Conservation (phyloP, 2,888 invertebrate genomes). For the Willowsia nigromaculata region DNA sequence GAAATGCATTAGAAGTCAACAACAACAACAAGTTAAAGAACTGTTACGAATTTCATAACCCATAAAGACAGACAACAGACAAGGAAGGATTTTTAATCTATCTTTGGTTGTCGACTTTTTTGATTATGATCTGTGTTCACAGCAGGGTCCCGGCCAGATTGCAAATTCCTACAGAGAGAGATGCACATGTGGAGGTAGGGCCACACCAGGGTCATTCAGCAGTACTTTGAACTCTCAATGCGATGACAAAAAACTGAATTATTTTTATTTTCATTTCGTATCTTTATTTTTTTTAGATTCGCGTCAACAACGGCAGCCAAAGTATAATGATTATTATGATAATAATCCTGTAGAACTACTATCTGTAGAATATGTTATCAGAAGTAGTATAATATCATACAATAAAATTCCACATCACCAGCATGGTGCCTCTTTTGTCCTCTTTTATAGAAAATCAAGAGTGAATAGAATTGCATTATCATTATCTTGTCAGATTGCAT, state of each 20-base stretch:
- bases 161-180: constrained; percentile 17
- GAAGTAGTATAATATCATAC: neutral
- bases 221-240: constrained; percentile 24
- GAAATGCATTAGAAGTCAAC: too few relatives aligned
- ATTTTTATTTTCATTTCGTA: constrained; percentile 4
- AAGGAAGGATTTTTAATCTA: constrained; percentile 40
- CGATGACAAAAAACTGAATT: constrained; percentile 22
- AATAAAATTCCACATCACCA: neutral
- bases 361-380: neutral
- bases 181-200: constrained; percentile 24
- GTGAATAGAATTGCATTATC: neutral
- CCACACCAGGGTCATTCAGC: constrained; percentile 33
- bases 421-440: neutral
- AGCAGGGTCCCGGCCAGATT: constrained; percentile 44
- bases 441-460: neutral
- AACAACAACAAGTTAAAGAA: neutral
- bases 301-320: neutral
- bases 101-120: constrained; percentile 48
- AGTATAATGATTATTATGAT: neutral
- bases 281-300: neutral
- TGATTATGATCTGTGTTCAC: constrained; percentile 45
- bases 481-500: neutral
- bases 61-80: constrained; percentile 15
- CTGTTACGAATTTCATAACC: neutral
- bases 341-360: too few relatives aligned